Percentiles rank a stretch among this genome's conserved stretches.
Conservation (phyloP, 2,113 vertebrate species). For the Misgurnus anguillicaudatus region DNA sequence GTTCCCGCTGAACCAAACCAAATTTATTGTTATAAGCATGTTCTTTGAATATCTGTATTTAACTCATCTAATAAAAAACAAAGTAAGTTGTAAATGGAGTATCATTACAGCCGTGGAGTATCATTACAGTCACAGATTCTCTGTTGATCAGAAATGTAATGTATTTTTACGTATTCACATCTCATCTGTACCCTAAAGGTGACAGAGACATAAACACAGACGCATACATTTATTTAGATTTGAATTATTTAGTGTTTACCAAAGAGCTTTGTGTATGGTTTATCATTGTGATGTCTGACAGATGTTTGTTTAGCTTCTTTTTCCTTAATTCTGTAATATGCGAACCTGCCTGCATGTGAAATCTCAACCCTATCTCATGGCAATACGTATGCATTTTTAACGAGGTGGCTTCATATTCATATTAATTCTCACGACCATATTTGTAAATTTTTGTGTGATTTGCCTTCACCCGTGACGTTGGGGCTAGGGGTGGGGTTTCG, state of each 20-base stretch:
- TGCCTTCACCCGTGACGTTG: too few relatives aligned
- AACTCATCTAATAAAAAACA: background rate
- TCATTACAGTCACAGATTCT: background rate
- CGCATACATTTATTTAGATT: conserved; percentile 20
- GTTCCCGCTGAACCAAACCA: background rate
- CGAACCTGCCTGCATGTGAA: too few relatives aligned
- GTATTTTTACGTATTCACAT: background rate
- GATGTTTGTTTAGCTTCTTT: background rate
- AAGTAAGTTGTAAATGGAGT: background rate
- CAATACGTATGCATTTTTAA: too few relatives aligned
- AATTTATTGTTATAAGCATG: background rate
- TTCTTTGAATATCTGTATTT: background rate
- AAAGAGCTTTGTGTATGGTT: conserved; percentile 3
- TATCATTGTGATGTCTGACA: conserved; percentile 35
- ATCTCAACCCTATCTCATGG: too few relatives aligned
- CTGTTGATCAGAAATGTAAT: background rate
- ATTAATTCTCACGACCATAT: too few relatives aligned
- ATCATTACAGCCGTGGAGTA: background rate
- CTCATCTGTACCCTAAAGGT: background rate
- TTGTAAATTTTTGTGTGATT: too few relatives aligned
- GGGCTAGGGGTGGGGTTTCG: too few relatives aligned
- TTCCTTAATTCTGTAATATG: conserved; percentile 33
- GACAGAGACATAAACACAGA: conserved; percentile 4
- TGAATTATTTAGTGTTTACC: conserved; percentile 58
- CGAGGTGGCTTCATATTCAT: too few relatives aligned